A percentile compares a stretch with the other conserved stretches of the same genome.
These are phyloP conservation scores for Eunapius fragilis DNA, from an alignment of 37 sponge, comb jelly and placozoan species.

Conservation along the genomic window DNA sequence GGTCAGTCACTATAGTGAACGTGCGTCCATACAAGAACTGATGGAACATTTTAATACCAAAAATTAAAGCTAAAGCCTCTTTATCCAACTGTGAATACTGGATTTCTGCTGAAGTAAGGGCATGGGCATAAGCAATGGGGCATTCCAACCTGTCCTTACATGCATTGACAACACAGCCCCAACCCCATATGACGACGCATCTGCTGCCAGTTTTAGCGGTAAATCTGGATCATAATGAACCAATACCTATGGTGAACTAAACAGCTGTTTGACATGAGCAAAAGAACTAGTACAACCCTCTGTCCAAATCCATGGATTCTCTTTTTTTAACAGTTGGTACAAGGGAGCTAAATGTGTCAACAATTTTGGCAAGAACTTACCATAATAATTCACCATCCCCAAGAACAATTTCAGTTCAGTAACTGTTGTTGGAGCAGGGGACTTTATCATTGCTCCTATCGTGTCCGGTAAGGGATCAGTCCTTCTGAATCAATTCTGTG, in stretches of 20 bases:
- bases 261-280: not conserved
- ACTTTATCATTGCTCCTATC: not conserved
- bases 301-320: conserved; percentile 18
- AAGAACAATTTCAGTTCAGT: conserved; percentile 14
- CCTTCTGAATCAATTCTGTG: conserved; percentile 17
- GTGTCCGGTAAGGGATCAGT: not conserved
- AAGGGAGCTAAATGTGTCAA: conserved; percentile 11
- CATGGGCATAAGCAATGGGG: conserved; percentile 23
- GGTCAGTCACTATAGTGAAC: conserved; percentile 39
- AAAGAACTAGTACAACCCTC: not conserved
- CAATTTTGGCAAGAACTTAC: conserved; percentile 21
- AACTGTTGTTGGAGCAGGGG: conserved; percentile 20
- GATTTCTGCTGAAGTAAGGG: no score
- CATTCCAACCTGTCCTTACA: not conserved
- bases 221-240: conserved; percentile 31
- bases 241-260: not conserved
- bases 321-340: not conserved
- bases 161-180: conserved; percentile 30
- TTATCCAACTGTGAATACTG: no score
- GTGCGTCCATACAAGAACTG: conserved; percentile 61
- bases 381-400: conserved; percentile 33
- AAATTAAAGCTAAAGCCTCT: no score
- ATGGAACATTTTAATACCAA: conserved; percentile 53
- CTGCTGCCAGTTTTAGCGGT: conserved; percentile 6
- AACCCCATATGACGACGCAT: conserved; percentile 21